These are phyloP conservation scores for Parochlus steinenii DNA, from an alignment of 2,888 invertebrate species.

Conservation along the genomic window DNA sequence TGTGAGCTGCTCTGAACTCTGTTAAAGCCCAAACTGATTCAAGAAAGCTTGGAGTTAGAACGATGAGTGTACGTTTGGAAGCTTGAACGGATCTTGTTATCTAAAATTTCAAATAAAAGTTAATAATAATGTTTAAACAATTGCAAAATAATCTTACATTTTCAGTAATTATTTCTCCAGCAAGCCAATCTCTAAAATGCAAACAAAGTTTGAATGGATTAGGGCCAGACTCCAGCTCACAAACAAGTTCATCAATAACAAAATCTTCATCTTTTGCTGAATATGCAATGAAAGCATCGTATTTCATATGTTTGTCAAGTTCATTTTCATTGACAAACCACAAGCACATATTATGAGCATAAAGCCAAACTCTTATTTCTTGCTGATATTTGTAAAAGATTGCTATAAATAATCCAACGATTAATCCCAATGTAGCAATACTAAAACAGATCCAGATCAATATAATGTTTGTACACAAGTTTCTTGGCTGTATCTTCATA, in stretches of 20 bases:
- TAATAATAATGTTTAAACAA: not conserved
- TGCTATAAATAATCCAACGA: slow-evolving; percentile 31
- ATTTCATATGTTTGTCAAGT: slow-evolving; percentile 43
- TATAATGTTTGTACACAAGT: slow-evolving; percentile 30
- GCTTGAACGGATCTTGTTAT: slow-evolving; percentile 53
- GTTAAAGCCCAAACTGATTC: slow-evolving; percentile 59
- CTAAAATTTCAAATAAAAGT: slow-evolving; percentile 24
- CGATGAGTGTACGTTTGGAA: slow-evolving; percentile 50
- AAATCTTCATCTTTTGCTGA: slow-evolving; percentile 60
- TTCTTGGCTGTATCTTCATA: slow-evolving; percentile 21
- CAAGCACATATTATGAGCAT: slow-evolving; percentile 38
- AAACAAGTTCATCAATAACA: slow-evolving; percentile 44
- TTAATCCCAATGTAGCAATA: slow-evolving; percentile 32
- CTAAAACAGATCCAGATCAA: slow-evolving; percentile 27
- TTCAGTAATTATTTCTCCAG: slow-evolving; percentile 51
- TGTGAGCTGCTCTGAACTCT: slow-evolving; percentile 61
- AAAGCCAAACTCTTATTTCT: slow-evolving; percentile 52
- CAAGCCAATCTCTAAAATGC: slow-evolving; percentile 55
- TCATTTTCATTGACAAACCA: slow-evolving; percentile 52
- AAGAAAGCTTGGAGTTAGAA: slow-evolving; percentile 53
- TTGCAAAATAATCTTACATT: slow-evolving; percentile 20
- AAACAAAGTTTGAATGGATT: slow-evolving; percentile 51
- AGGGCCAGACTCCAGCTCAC: slow-evolving; percentile 45
- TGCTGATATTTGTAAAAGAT: slow-evolving; percentile 39
- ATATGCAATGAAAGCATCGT: slow-evolving; percentile 69